phyloP scores from a whole-genome alignment of 2,888 invertebrate genomes.

The Lochmaea capreae region DNA sequence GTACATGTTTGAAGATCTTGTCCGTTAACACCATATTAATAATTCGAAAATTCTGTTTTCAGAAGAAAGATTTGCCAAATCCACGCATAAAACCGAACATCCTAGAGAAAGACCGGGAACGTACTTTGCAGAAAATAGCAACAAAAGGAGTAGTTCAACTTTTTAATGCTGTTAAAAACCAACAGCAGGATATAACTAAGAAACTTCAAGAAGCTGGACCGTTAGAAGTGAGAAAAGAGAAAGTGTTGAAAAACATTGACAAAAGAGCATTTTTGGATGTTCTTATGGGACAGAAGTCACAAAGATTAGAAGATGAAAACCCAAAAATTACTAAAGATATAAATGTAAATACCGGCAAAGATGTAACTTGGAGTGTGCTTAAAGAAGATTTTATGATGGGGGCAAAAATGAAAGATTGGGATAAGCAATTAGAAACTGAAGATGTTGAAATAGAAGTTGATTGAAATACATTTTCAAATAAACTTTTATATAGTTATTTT shows the following conservation, averaged over 20 bases:
- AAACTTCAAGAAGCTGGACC: slow-evolving; percentile 79
- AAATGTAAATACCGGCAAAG: slow-evolving; percentile 50
- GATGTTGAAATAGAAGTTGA: slow-evolving; percentile 57
- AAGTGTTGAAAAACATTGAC: slow-evolving; percentile 79
- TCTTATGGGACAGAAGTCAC: slow-evolving; percentile 77
- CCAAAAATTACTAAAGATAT: slow-evolving; percentile 64
- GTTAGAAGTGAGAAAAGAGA: slow-evolving; percentile 82
- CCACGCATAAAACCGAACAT: slow-evolving; percentile 81
- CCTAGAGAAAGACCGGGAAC: slow-evolving; percentile 82
- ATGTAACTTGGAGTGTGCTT: slow-evolving; percentile 73
- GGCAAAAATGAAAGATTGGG: slow-evolving; percentile 92
- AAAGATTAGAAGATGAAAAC: slow-evolving; percentile 57
- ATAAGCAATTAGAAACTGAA: slow-evolving; percentile 74
- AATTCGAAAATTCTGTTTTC: slow-evolving; percentile 54
- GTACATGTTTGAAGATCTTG: slow-evolving; percentile 1
- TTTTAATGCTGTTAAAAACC: slow-evolving; percentile 89
- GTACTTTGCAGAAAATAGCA: slow-evolving; percentile 82
- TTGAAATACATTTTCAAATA: slow-evolving; percentile 29
- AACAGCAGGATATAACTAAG: slow-evolving; percentile 81
- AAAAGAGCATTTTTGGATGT: slow-evolving; percentile 83
- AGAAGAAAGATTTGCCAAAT: slow-evolving; percentile 74
- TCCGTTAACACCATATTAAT: background rate
- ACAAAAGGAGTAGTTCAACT: slow-evolving; percentile 93
- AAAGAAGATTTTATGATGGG: slow-evolving; percentile 92
- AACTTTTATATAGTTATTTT: background rate